Conservation (phyloP, 2,797 vertebrate species). For the Scleropages formosus region DNA sequence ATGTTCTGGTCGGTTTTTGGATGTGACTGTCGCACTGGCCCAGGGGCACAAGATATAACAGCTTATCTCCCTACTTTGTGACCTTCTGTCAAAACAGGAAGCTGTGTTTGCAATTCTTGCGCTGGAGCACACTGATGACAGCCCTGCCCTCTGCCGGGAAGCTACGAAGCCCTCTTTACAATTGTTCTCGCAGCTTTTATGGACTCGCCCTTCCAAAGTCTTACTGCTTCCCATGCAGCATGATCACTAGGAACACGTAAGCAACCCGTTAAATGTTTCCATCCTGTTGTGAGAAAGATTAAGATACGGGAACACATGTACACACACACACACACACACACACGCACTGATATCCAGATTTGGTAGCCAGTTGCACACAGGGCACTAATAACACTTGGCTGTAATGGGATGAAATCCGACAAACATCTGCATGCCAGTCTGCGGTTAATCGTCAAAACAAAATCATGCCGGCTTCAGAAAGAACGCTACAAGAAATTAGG, state of each 20-base stretch:
- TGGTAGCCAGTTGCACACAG: slow-evolving; percentile 21
- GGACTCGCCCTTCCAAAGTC: neutral
- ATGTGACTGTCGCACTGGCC: too few relatives aligned
- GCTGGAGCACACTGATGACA: neutral
- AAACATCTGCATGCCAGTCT: slow-evolving; percentile 1
- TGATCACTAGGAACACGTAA: neutral
- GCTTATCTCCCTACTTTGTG: too few relatives aligned
- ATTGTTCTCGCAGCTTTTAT: neutral
- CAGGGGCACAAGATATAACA: too few relatives aligned
- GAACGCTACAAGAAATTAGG: neutral
- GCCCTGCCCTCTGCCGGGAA: slow-evolving; percentile 1
- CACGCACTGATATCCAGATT: slow-evolving; percentile 52
- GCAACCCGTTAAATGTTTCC: slow-evolving; percentile 23
- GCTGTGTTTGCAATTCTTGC: too few relatives aligned
- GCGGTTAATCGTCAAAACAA: slow-evolving; percentile 2
- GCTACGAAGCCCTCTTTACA: slow-evolving; percentile 1
- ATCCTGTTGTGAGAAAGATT: neutral
- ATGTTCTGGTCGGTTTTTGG: too few relatives aligned
- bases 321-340: slow-evolving; percentile 32
- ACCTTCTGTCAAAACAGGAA: too few relatives aligned
- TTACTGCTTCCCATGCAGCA: neutral
- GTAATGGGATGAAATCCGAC: neutral
- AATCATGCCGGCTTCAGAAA: neutral
- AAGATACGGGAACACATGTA: slow-evolving; percentile 37
- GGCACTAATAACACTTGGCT: neutral